Evolutionary conservation across 1,140 invertebrate species (phyloP).

Genomic region (Drosophila bocki): DNA sequence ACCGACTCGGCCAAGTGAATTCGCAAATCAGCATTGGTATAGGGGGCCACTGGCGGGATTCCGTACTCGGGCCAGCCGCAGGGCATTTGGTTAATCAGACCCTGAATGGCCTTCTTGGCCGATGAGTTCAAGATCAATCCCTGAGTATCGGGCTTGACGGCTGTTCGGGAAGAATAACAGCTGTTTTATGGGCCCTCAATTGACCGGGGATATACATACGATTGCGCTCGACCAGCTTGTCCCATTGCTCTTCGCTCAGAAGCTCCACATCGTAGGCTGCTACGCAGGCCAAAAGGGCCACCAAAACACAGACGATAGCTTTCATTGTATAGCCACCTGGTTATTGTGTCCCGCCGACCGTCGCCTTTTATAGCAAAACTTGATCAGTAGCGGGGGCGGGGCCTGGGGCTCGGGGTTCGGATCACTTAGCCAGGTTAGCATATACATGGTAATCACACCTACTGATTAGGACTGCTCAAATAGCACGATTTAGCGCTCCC

Average conservation of each 20-base stretch:
- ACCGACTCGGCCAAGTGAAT: conserved; percentile 67
- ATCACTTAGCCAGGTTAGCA: neutral
- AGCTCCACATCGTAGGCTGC: conserved; percentile 73
- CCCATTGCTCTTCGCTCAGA: conserved; percentile 68
- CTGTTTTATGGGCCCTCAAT: neutral
- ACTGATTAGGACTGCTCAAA: conserved; percentile 26
- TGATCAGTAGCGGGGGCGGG: neutral
- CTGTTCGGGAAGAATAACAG: conserved; percentile 22
- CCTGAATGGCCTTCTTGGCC: conserved; percentile 74
- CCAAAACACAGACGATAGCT: conserved; percentile 57
- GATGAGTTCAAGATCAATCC: conserved; percentile 75
- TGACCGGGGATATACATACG: conserved; percentile 49
- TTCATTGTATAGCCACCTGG: conserved; percentile 62
- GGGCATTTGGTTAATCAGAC: conserved; percentile 65
- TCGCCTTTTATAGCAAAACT: conserved; percentile 63
- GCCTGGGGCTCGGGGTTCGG: neutral
- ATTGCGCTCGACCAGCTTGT: conserved; percentile 55
- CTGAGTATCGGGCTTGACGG: conserved; percentile 49
- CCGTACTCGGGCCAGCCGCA: conserved; percentile 78
- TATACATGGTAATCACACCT: conserved; percentile 11
- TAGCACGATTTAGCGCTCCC: conserved; percentile 10
- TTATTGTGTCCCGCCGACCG: neutral
- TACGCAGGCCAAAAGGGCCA: conserved; percentile 66
- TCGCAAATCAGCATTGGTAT: conserved; percentile 76
- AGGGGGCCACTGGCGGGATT: conserved; percentile 77